Conservation (phyloP, 2,888 invertebrate species). For the Cylloceria caligata region DNA sequence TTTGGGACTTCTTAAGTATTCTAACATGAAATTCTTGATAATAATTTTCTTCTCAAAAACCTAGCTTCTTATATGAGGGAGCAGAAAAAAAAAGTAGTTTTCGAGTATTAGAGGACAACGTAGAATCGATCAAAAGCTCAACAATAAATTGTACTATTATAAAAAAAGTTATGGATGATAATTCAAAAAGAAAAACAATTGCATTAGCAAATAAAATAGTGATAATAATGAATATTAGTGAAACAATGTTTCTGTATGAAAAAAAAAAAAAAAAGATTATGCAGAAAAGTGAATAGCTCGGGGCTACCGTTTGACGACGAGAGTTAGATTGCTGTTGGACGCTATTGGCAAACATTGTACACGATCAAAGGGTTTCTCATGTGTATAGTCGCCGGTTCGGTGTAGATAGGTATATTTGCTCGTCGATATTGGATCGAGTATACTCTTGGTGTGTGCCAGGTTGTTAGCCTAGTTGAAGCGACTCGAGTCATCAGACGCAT, state of each 20-base stretch:
- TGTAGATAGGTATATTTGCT: conserved; percentile 43
- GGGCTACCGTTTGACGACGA: conserved; percentile 38
- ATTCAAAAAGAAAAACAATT: too few species aligned
- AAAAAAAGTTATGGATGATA: too few species aligned
- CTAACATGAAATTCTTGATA: too few species aligned
- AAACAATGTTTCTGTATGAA: conserved; percentile 1
- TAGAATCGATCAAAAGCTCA: too few species aligned
- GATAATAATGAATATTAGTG: background rate
- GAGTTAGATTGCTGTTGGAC: conserved; percentile 51
- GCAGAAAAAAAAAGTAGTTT: too few species aligned
- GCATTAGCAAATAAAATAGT: background rate
- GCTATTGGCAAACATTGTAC: conserved; percentile 43
- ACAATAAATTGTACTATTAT: too few species aligned
- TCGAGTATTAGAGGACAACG: too few species aligned
- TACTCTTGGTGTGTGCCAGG: conserved; percentile 23
- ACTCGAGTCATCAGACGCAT: conserved; percentile 42
- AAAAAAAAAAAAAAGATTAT: conserved; percentile 19
- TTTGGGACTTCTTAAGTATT: too few species aligned
- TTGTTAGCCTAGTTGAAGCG: conserved; percentile 38
- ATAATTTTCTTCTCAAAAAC: too few species aligned
- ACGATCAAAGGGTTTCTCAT: conserved; percentile 48
- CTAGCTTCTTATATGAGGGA: too few species aligned
- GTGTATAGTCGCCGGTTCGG: conserved; percentile 22
- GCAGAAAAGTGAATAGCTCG: conserved; percentile 14
- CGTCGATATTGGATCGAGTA: conserved; percentile 53